Conservation (phyloP, 2,888 invertebrate species). For the Zaprionus lineosus region DNA sequence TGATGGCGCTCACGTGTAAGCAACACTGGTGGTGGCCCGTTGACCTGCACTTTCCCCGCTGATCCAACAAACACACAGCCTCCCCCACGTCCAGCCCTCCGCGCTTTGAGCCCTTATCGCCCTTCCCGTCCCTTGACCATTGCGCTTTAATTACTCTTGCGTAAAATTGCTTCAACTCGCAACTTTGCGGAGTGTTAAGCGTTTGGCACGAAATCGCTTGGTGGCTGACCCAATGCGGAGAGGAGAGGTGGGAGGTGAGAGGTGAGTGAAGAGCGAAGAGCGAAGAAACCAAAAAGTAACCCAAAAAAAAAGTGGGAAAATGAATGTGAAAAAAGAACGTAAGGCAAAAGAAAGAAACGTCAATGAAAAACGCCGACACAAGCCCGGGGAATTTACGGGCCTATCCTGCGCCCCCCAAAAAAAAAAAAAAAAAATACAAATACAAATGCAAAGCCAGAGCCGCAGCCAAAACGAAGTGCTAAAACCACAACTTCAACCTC, state of each 20-base stretch:
- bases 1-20: conserved; percentile 49
- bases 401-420: conserved; percentile 29
- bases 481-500: conserved; percentile 7
- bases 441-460: conserved; percentile 10
- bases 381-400: conserved; percentile 41
- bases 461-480: background rate
- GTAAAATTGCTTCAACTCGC: conserved; percentile 77
- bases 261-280: too few species aligned
- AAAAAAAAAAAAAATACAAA: conserved; percentile 22
- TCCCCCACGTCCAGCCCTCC: background rate
- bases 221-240: conserved; percentile 47
- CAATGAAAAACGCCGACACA: conserved; percentile 41
- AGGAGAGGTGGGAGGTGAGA: too few species aligned
- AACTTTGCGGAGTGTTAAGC: conserved; percentile 79
- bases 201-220: conserved; percentile 63
- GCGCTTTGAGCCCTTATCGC: background rate
- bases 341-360: conserved; percentile 25
- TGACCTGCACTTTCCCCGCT: background rate
- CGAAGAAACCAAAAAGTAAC: conserved; percentile 18
- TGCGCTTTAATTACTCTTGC: conserved; percentile 79
- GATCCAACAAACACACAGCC: background rate
- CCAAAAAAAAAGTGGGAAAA: conserved; percentile 2
- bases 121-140: background rate
- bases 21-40: background rate
- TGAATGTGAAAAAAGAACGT: conserved; percentile 1